Percentiles rank a stretch among this genome's conserved stretches.
Conservation (phyloP, 2,888 invertebrate species). For the Lottia scabra region DNA sequence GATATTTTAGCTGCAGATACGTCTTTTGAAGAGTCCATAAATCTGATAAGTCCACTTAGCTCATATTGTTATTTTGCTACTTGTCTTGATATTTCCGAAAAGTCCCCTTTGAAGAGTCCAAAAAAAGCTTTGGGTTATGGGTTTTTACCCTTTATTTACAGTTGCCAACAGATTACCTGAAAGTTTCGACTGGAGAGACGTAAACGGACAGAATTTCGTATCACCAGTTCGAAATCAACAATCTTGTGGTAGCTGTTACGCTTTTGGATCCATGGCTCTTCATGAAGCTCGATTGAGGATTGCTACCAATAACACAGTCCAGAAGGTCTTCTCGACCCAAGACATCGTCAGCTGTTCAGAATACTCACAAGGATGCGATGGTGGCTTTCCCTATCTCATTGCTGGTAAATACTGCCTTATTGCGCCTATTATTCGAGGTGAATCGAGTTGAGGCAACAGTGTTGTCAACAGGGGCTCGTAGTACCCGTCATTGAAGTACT, state of each 20-base stretch:
- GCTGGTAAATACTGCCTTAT: conserved; percentile 30
- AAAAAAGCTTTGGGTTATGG: too few relatives aligned
- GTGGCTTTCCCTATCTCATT: conserved; percentile 56
- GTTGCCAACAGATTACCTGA: conserved; percentile 30
- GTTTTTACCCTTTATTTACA: not conserved
- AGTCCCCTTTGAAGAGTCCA: conserved; percentile 10
- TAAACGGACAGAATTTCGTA: conserved; percentile 45
- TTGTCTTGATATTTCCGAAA: not conserved
- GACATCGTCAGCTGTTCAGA: conserved; percentile 69
- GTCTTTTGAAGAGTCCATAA: too few relatives aligned
- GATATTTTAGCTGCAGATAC: too few relatives aligned
- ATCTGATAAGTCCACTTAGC: too few relatives aligned
- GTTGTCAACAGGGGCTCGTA: too few relatives aligned
- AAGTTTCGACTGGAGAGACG: conserved; percentile 52
- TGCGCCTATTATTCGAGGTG: too few relatives aligned
- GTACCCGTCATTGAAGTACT: too few relatives aligned
- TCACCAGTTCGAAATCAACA: conserved; percentile 53
- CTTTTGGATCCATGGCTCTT: conserved; percentile 69
- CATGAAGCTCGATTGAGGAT: conserved; percentile 68
- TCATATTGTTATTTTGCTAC: not conserved
- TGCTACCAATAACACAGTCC: conserved; percentile 63
- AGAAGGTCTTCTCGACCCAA: conserved; percentile 65
- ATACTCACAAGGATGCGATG: conserved; percentile 68
- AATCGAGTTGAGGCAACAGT: too few relatives aligned
- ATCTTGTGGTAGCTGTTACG: conserved; percentile 70